These are phyloP conservation scores for Pygathrix nemaeus DNA, from an alignment of 2,113 vertebrate species.

Conservation along the genomic window DNA sequence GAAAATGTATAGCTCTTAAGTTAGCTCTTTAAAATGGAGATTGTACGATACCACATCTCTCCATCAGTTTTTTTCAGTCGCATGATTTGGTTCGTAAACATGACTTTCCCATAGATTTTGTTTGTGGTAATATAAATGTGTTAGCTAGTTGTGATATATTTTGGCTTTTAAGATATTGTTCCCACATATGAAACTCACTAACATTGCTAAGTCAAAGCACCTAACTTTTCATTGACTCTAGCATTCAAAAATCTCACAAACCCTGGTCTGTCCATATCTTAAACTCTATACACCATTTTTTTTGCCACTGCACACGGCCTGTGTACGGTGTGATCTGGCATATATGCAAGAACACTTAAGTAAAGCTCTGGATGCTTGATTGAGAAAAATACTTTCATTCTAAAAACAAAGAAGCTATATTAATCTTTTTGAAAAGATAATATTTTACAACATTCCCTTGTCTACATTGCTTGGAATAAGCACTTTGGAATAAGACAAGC, in stretches of 20 bases:
- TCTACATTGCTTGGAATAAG: not conserved
- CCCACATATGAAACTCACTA: not conserved
- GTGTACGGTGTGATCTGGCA: not conserved
- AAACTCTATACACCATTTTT: not conserved
- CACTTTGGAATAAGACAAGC: slow-evolving; percentile 13
- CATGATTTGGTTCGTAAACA: not conserved
- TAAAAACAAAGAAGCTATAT: slow-evolving; percentile 4
- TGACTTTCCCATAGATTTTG: not conserved
- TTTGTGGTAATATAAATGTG: not conserved
- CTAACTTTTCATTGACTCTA: not conserved
- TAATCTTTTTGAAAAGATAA: not conserved
- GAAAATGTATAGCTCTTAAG: not conserved
- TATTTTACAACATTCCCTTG: slow-evolving; percentile 4
- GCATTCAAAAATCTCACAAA: not conserved
- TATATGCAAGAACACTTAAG: not conserved
- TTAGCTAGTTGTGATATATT: not conserved
- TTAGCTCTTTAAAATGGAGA: not conserved
- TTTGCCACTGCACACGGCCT: not conserved
- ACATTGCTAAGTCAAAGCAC: not conserved
- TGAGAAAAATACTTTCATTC: slow-evolving; percentile 17
- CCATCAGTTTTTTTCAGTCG: not conserved
- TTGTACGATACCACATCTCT: not conserved
- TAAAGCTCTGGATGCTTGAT: not conserved
- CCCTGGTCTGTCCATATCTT: not conserved
- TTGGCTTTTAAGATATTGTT: not conserved